Evolutionary conservation across 2,113 vertebrate genomes (phyloP), one percentile per base, ranked within the genome.

Genomic region (Peromyscus polionotus): DNA sequence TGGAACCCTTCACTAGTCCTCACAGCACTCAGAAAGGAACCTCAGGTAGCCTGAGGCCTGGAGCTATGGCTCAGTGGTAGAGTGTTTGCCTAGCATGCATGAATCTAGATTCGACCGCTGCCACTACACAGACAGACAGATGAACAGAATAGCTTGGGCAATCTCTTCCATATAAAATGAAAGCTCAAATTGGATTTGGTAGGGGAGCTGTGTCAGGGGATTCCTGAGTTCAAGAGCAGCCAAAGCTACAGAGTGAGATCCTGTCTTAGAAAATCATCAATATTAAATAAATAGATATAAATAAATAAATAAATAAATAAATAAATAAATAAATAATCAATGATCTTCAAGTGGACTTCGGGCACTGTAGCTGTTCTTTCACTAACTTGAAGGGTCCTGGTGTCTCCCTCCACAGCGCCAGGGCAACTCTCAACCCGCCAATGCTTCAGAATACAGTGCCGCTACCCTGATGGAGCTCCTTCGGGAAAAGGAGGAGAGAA

Each of bases 401-500:
- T n/a, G 68, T 94, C 45, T 95, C 63, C 77, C 73, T 24, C 36
- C 17, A 48, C 98, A 99, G 99, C 99, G 99, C 68, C 99, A 99
- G 91, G 99, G 99, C 42, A 98, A 95, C 8, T 98, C 99, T 75
- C 99, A 99, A 96, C 97, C 97, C 85, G 98, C 98, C 65, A 99
- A 94, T 0, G 36, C 98, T 9, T 98, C 99, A 0, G 99, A 99
- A 98, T 99, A 99, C 98, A 99, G 98, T 0, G 99, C 99, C 7
- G 98, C 99, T 0, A 99, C 99, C 0, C 98, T 99, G 19, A 99
- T 99, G 99, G 99, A 99, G 76, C 99, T 99, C n/a, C 99, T 99
- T 63, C 98, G 99, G 0, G 99, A 99, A 98, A 99, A 99, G 96
- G 99, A 99, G 20, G 99, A 99, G 94, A 98, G 99, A 51, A 99